phyloP scores from a whole-genome alignment of 2,888 invertebrate species.

The Lydus trimaculatus region DNA sequence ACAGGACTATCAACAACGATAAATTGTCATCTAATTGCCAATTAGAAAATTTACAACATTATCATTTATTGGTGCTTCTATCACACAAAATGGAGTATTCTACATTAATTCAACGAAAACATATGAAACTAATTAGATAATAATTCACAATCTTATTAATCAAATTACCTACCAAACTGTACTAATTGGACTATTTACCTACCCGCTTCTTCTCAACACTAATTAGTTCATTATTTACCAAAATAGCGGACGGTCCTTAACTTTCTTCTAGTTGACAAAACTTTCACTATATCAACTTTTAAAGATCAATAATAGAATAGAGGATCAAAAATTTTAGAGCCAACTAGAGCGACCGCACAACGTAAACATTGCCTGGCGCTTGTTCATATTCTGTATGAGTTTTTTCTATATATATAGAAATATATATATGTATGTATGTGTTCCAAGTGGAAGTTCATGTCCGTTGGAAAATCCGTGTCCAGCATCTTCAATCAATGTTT shows the following conservation, averaged over 20 bases:
- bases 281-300: not conserved
- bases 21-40: constrained; percentile 4
- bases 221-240: not conserved
- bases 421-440: too few species aligned
- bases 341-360: too few species aligned
- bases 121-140: not conserved
- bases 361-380: not conserved
- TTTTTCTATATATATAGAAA: not conserved
- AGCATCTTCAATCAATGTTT: not conserved
- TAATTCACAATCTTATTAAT: not conserved
- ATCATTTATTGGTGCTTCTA: not conserved
- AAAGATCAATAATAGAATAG: not conserved
- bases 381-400: not conserved
- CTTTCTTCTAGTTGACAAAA: not conserved
- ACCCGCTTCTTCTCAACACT: not conserved
- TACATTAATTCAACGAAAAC: not conserved
- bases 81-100: not conserved
- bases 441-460: not conserved
- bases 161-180: not conserved
- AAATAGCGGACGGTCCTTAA: not conserved
- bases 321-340: not conserved
- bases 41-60: not conserved
- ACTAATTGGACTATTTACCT: not conserved
- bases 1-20: not conserved
- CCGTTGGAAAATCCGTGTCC: not conserved